A percentile compares a stretch with the other conserved stretches of the same genome.
Conservation (phyloP, 92 coral and sea anemone species). For the Zoanthus solanderi region DNA sequence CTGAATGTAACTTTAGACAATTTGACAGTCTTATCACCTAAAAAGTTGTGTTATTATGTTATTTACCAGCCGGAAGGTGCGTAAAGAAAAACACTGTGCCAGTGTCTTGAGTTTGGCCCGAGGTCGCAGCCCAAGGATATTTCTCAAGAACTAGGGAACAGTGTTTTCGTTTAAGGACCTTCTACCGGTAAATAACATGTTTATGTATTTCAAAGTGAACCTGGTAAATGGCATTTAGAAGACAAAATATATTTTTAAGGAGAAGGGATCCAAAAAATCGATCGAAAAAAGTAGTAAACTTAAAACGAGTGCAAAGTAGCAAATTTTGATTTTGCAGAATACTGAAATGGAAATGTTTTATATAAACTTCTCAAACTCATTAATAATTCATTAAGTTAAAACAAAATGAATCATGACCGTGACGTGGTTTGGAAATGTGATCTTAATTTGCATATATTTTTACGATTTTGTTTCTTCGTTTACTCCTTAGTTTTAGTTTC, state of each 20-base stretch:
- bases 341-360: neutral
- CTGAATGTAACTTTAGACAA: no score
- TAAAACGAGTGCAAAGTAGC: neutral
- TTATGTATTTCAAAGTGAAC: neutral
- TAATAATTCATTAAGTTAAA: no score
- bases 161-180: conserved; percentile 6
- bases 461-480: no score
- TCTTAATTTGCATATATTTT: no score
- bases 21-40: no score
- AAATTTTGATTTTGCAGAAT: neutral
- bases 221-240: neutral
- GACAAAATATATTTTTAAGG: neutral
- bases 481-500: no score
- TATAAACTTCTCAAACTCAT: no score
- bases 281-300: neutral
- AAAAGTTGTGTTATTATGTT: no score
- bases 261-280: neutral
- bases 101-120: neutral
- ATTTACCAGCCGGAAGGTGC: no score
- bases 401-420: no score
- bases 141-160: neutral
- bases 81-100: neutral
- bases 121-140: neutral
- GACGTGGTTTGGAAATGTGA: no score
- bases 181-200: neutral